Evolutionary conservation across 2,797 vertebrate genomes (phyloP).

Genomic region (Anguilla megastoma): DNA sequence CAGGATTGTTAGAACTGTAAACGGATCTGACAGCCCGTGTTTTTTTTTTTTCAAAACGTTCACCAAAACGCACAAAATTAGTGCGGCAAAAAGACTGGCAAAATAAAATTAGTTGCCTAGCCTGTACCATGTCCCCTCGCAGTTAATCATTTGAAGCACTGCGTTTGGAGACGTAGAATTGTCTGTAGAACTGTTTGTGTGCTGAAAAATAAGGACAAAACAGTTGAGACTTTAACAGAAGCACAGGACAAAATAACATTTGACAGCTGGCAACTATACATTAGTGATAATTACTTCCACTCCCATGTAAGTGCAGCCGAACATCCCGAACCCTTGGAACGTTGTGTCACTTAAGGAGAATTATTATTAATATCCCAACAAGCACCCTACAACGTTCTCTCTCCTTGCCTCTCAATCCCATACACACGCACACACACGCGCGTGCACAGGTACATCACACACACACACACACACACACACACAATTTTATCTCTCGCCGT

Average conservation of each 20-base stretch:
- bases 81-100: not conserved
- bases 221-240: slow-evolving; percentile 26
- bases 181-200: not conserved
- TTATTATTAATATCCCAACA: not conserved
- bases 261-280: slow-evolving; percentile 24
- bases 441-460: not conserved
- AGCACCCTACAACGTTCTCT: not conserved
- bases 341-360: not conserved
- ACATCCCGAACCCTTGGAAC: not conserved
- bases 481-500: not conserved
- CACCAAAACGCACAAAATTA: not conserved
- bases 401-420: not conserved
- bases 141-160: not conserved
- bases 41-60: not conserved
- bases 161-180: not conserved
- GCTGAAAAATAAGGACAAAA: slow-evolving; percentile 38
- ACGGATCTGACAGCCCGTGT: not conserved
- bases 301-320: not conserved
- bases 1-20: not conserved
- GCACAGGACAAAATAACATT: slow-evolving; percentile 23
- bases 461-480: not conserved
- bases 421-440: not conserved
- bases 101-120: not conserved
- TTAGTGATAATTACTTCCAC: not conserved
- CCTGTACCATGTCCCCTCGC: not conserved